These are phyloP conservation scores for Pseudococcus viburni DNA, from an alignment of 2,888 invertebrate genomes.

Conservation along the genomic window DNA sequence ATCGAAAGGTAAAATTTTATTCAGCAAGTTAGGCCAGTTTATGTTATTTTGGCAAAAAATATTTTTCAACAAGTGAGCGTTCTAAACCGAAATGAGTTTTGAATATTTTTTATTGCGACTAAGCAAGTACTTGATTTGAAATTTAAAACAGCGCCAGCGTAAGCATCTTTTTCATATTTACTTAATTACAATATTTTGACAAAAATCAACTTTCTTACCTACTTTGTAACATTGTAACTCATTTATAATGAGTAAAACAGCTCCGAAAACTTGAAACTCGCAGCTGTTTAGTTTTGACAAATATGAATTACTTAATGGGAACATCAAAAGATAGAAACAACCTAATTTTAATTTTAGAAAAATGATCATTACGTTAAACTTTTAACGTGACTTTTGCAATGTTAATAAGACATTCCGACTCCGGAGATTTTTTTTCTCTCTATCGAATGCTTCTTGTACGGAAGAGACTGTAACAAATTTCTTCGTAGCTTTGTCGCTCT, in stretches of 20 bases:
- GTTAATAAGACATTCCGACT: conserved; percentile 9
- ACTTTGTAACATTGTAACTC: not conserved
- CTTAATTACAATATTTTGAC: not conserved
- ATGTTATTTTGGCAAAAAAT: no score
- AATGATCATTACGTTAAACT: conserved; percentile 4
- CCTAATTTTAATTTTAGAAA: conserved; percentile 4
- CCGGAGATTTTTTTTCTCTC: not conserved
- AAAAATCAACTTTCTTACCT: not conserved
- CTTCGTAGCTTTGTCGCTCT: not conserved
- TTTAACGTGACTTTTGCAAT: not conserved
- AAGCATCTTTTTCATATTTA: not conserved
- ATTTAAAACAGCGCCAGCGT: not conserved
- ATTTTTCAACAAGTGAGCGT: no score
- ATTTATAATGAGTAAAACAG: not conserved
- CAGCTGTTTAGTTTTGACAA: not conserved
- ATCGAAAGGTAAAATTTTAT: not conserved
- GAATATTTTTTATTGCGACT: not conserved
- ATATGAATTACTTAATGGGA: not conserved
- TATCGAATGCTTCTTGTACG: conserved; percentile 1
- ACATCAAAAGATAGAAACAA: conserved; percentile 27
- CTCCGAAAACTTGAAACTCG: not conserved
- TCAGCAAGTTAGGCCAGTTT: not conserved
- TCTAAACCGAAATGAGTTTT: not conserved
- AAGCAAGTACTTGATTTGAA: not conserved
- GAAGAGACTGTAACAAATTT: not conserved